Evolutionary conservation across 53 echinoderm and acorn worm species (phyloP), one percentile per base, ranked within the genome.

Genomic region (Arbacia lixula): DNA sequence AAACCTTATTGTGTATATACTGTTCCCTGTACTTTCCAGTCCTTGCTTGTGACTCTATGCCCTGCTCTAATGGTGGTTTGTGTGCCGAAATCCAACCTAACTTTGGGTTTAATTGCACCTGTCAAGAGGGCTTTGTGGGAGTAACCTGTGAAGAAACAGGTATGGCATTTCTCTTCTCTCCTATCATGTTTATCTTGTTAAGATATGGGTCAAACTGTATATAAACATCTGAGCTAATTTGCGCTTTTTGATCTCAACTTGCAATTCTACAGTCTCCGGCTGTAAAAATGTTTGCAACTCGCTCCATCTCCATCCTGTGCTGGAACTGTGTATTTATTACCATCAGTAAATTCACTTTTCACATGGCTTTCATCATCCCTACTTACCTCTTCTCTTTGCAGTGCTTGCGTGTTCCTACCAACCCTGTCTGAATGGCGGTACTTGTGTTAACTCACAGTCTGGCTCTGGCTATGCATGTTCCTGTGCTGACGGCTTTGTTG

Each of bases 71-170:
- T 52, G 84, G 54, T 17, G 72, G 71, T 4, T 9, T 50, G n/a
- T 85, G 85, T 36, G 3, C 2, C 3, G 57, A 75, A 54, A 17
- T 29, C 0, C 58, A 49, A 28, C 6, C 27, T 5, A 30, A 41
- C 5, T 40, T 60, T 28, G 86, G 86, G 16, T 73, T 41, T 60
- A 60, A 27, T 26, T 85, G 73, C 62, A 58, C 42, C 16, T 74
- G 86, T 61, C 74, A 57, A 6, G 30, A 24, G 3, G 74, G 61
- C 38, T 74, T 60, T 74, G 41, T 6, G 28, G 74, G 74, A 42
- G 57, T 34, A 17, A 9, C n/a, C 19, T 85, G 68, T 56, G 77
- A 58, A 57, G 55, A 14, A 22, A 33, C 1, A 75, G 75, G 75
- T 72, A 72, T 16, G 6, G n/a, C n/a, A n/a, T n/a, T n/a, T n/a